Evolutionary conservation across 2,797 vertebrate genomes (phyloP), one percentile per base, ranked within the genome.

Genomic region (Margarornis squamiger): DNA sequence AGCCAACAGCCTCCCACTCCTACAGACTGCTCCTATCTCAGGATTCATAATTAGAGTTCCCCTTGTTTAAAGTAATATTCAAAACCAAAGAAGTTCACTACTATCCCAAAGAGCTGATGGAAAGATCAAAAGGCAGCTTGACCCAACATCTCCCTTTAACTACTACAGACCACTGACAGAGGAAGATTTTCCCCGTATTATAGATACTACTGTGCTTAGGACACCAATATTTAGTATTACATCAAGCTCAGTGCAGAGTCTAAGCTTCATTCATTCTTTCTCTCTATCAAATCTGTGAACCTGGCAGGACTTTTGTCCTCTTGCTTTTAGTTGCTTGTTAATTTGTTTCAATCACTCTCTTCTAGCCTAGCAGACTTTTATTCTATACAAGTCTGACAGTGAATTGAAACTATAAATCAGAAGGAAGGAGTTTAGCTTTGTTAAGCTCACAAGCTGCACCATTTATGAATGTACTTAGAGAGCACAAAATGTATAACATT

Each of bases 381-480:
- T n/a, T n/a, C 23, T 43, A 14, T 70, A n/a, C 0, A 2, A 88
- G 17, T 52, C 57, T 61, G 34, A 77, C 13, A 78, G 14, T 73
- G 58, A 89, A 91, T 34, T 90, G 70, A 72, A 95, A 92, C 68
- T 26, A 93, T 54, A 93, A 93, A 70, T 61, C 71, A 49, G 58
- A 92, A 86, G 23, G 26, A 93, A 91, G 17, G 45, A 63, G 24
- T 52, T 92, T 27, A 52, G 30, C 59, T 84, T 81, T 87, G 54
- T 86, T 63, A 88, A 63, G 29, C 67, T 87, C 78, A 93, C 30
- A 86, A 63, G 67, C 38, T 77, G 34, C 49, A 81, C 20, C n/a
- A n/a, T 26, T 63, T 73, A 43, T 30, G 24, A 27, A 46, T 20
- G 10, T 51, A 87, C 23, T 75, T 58, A n/a, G 49, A 83, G 55